Evolutionary conservation across 2,797 vertebrate genomes (phyloP), one percentile per base, ranked within the genome.

Genomic region (Furcifer pardalis): DNA sequence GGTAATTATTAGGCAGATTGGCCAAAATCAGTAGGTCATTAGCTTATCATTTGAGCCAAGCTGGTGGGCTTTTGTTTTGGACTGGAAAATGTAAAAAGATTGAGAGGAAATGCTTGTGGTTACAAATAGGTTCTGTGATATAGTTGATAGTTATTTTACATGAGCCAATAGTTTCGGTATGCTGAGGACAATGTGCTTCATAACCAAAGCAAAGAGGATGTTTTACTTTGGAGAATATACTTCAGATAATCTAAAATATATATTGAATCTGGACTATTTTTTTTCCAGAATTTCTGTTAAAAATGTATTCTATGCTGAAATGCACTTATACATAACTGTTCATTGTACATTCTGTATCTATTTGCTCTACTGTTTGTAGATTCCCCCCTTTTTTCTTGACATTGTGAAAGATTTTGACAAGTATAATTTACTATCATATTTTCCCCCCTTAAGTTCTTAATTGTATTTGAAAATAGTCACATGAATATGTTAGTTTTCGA

Each of bases 331-430:
- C 93, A 94, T 88, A 88, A 90, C 89, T 69, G 8, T 94, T 88
- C 88, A 91, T 88, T 96, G 94, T 95, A 96, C 86, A 94, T 96
- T 95, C 94, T 96, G 93, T 96, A 96, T 88, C 84, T 93, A 92
- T 91, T 94, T 94, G 85, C 87, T 91, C 88, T 75, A 76, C n/a
- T 94, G 90, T 94, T 94, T 92, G 94, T 95, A 94, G 85, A 92
- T 25, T 23, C n/a, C 44, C 89, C 73, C 74, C 91, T 92, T 93
- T 90, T 52, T 86, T 92, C 94, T 93, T 91, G 87, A 94, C 92
- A 71, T 91, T 91, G 81, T 95, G 91, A 94, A 92, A 85, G 89
- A 87, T 87, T 89, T 92, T 91, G 86, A 87, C 88, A 92, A 88
- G 75, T 93, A 81, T 85, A 84, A 66, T 73, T 86, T 84, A 88